These are phyloP conservation scores for Belonocnema kinseyi DNA, from an alignment of 1,140 invertebrate species.

Conservation along the genomic window DNA sequence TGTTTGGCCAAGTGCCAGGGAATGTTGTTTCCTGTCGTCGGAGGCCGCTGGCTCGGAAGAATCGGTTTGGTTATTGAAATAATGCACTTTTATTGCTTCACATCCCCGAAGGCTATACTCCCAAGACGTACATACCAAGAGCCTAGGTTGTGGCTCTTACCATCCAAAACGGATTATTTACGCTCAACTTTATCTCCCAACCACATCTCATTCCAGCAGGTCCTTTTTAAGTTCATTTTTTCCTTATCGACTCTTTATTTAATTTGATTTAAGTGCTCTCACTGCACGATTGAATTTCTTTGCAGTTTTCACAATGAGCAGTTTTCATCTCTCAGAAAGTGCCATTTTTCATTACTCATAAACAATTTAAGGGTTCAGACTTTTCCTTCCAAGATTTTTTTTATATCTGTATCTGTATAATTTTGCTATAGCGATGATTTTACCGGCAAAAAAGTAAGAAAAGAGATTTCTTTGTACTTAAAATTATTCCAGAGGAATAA, in stretches of 20 bases:
- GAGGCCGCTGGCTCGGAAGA: conserved; percentile 67
- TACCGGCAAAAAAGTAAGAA: too few relatives aligned
- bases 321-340: too few relatives aligned
- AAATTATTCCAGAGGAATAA: too few relatives aligned
- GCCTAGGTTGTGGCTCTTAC: conserved; percentile 8
- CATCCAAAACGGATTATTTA: conserved; percentile 48
- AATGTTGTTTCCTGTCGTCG: conserved; percentile 73
- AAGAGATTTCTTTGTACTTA: not conserved
- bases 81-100: conserved; percentile 70
- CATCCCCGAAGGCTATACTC: conserved; percentile 33
- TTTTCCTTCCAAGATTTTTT: too few relatives aligned
- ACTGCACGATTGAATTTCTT: too few relatives aligned
- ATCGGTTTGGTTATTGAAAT: conserved; percentile 72
- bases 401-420: too few relatives aligned
- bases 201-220: not conserved
- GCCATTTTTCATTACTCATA: too few relatives aligned
- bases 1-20: conserved; percentile 65
- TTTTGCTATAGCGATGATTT: too few relatives aligned
- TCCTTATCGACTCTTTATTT: not conserved
- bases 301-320: too few relatives aligned
- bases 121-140: not conserved
- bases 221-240: not conserved
- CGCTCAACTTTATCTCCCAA: conserved; percentile 54
- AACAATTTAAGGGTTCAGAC: too few relatives aligned
- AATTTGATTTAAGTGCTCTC: too few relatives aligned